Conservation (phyloP, 2,113 vertebrate species). For the Myanophis thanlyinensis region DNA sequence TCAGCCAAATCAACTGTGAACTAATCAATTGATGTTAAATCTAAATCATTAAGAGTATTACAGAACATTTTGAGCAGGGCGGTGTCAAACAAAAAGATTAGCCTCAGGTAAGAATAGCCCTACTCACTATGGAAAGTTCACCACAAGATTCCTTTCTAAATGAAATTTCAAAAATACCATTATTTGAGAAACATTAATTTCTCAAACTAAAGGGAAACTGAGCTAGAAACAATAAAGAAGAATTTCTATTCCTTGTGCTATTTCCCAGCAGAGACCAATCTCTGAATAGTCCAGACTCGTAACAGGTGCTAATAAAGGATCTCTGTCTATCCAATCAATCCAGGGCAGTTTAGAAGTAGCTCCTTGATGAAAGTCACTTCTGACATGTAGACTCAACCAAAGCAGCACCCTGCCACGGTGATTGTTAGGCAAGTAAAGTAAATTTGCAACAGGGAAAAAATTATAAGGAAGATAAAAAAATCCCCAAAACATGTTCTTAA, state of each 20-base stretch:
- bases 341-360: neutral
- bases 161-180: neutral
- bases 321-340: neutral
- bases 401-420: neutral
- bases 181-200: neutral
- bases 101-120: neutral
- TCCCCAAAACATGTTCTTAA: neutral
- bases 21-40: neutral
- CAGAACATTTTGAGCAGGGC: neutral
- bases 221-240: neutral
- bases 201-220: neutral
- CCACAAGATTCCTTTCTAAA: neutral
- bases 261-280: neutral
- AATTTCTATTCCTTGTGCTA: neutral
- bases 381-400: neutral
- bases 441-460: neutral
- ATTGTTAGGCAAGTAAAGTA: neutral
- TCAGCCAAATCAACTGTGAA: neutral
- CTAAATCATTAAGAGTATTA: neutral
- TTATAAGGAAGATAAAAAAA: neutral
- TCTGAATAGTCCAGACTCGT: neutral
- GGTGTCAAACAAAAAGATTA: neutral
- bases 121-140: neutral
- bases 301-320: neutral
- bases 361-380: neutral